phyloP scores from a whole-genome alignment of 2,797 vertebrate genomes.

The Eutrigla gurnardus region DNA sequence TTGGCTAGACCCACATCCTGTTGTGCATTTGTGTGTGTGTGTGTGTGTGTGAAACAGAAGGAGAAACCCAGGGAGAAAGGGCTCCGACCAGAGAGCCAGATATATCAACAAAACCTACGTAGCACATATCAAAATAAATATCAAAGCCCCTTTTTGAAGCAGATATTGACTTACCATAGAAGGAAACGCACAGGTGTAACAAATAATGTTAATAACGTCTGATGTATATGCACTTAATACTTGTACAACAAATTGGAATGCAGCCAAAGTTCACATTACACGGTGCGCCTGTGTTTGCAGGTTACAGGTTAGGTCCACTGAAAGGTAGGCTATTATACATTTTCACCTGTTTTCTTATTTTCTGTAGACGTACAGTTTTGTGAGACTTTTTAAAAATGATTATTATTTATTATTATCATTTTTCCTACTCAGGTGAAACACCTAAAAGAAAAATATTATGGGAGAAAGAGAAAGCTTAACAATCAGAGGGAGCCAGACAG shows the following conservation, averaged over 20 bases:
- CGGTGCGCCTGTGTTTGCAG: neutral
- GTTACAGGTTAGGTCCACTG: neutral
- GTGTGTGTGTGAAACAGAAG: neutral
- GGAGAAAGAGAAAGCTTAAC: neutral
- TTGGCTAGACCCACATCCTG: constrained; percentile 76
- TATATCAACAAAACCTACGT: neutral
- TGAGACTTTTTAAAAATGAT: neutral
- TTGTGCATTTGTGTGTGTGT: constrained; percentile 44
- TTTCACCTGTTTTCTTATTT: neutral
- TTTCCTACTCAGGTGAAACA: neutral
- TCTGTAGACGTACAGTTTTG: neutral
- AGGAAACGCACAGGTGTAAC: neutral
- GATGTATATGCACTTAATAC: neutral
- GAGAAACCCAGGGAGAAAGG: constrained; percentile 8
- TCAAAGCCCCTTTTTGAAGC: neutral
- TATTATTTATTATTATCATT: neutral
- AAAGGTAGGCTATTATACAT: neutral
- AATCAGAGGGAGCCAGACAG: neutral
- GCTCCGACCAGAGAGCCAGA: neutral
- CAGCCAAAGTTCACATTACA: neutral
- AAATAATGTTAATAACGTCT: neutral
- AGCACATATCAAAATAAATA: constrained; percentile 2
- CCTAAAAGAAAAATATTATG: neutral
- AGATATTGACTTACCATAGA: neutral
- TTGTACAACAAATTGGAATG: neutral